phyloP scores from a whole-genome alignment of 2,113 vertebrate genomes.

The Pelusios castaneus region DNA sequence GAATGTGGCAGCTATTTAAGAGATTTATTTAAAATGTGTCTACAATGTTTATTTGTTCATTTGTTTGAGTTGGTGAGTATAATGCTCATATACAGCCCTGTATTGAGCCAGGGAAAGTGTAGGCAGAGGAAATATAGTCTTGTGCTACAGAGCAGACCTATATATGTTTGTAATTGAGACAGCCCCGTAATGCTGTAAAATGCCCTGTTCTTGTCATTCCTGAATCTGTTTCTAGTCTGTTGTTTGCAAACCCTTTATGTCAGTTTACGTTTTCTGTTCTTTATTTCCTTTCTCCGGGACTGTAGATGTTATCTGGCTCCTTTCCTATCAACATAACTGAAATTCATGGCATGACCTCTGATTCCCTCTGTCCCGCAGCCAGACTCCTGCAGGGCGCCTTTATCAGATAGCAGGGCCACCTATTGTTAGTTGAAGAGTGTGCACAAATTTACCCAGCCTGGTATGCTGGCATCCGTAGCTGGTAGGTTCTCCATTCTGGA shows the following conservation, averaged over 20 bases:
- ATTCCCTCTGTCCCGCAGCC: constrained; percentile 67
- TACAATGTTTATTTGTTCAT: background rate
- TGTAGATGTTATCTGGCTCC: constrained; percentile 40
- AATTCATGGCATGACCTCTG: constrained; percentile 71
- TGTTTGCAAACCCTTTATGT: constrained; percentile 10
- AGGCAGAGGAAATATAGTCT: background rate
- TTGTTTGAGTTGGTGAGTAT: background rate
- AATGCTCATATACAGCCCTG: background rate
- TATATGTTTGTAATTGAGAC: rapidly evolving
- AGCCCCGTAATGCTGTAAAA: background rate
- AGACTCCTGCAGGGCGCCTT: constrained; percentile 69
- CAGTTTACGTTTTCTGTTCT: constrained; percentile 37
- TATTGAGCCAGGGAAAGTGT: background rate
- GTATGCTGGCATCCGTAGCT: constrained; percentile 54
- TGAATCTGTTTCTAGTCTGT: background rate
- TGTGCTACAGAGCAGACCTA: background rate
- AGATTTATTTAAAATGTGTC: constrained; percentile 1
- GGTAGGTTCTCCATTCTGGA: constrained; percentile 55
- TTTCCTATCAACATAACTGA: constrained; percentile 70
- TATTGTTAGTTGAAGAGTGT: constrained; percentile 61
- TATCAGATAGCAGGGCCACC: constrained; percentile 62
- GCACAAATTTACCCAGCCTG: constrained; percentile 69
- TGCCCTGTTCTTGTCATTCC: background rate
- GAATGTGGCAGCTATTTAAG: background rate
- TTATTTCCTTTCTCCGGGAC: constrained; percentile 53